Conservation (phyloP, 2,888 invertebrate species). For the Parnassius glacialis region DNA sequence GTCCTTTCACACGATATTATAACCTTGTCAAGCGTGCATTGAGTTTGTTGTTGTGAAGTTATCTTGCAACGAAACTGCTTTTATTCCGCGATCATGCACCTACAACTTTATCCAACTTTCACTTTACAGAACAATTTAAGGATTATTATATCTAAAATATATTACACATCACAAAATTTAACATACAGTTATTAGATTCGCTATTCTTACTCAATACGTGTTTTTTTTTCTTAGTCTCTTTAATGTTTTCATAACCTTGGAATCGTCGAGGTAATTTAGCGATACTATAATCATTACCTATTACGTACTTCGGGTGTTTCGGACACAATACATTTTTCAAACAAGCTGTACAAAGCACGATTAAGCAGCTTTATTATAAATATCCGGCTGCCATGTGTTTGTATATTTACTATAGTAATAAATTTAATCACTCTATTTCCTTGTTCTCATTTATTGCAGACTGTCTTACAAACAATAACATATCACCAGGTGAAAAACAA, state of each 20-base stretch:
- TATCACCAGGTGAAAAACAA: no score
- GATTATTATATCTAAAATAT: no score
- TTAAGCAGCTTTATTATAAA: no score
- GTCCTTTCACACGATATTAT: constrained; percentile 1
- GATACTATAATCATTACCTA: neutral
- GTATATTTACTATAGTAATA: no score
- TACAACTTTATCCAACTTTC: constrained; percentile 17
- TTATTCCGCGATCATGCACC: constrained; percentile 2
- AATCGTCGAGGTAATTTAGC: constrained; percentile 27
- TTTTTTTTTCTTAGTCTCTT: constrained; percentile 30
- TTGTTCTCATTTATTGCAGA: no score
- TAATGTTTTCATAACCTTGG: constrained; percentile 30
- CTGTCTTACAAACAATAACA: no score
- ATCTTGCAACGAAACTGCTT: constrained; percentile 10
- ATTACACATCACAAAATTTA: no score
- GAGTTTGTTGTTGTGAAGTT: constrained; percentile 13
- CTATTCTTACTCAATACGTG: constrained; percentile 17
- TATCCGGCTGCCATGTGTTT: no score
- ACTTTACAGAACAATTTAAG: constrained; percentile 2
- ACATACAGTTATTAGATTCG: neutral
- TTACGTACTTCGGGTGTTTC: no score
- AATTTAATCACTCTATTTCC: no score
- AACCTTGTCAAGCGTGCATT: constrained; percentile 8
- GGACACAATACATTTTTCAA: neutral
- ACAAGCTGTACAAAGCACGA: neutral